Evolutionary conservation across 2,797 vertebrate species (phyloP).

Genomic region (Mionectes olivaceus): DNA sequence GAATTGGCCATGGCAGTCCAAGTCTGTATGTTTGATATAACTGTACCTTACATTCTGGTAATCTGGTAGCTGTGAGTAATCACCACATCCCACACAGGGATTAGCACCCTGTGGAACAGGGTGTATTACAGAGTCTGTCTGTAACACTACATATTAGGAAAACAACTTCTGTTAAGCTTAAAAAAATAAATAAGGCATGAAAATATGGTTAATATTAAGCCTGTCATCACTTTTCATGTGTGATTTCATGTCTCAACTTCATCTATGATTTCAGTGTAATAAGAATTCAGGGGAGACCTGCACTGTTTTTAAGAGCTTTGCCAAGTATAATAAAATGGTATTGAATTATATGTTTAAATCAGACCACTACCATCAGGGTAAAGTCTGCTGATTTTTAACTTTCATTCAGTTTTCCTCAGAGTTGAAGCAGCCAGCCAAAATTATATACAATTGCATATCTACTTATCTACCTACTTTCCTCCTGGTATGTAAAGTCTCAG

Average conservation of each 20-base stretch:
- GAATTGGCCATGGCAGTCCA: neutral
- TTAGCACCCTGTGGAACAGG: neutral
- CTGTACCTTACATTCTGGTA: constrained; percentile 11
- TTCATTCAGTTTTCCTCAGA: neutral
- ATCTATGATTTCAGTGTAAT: neutral
- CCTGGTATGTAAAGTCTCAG: neutral
- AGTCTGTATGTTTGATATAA: constrained; percentile 1
- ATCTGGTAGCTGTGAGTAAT: constrained; percentile 35
- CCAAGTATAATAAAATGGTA: neutral
- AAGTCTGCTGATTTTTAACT: neutral
- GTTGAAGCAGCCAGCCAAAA: neutral
- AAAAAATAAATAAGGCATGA: neutral
- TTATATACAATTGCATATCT: neutral
- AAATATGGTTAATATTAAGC: neutral
- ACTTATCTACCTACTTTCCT: neutral
- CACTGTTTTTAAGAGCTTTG: neutral
- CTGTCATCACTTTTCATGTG: neutral
- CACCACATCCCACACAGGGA: neutral
- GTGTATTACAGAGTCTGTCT: neutral
- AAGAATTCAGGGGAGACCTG: neutral
- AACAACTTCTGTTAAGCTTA: constrained; percentile 10
- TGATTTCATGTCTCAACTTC: neutral
- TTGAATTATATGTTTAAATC: neutral
- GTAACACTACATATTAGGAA: neutral
- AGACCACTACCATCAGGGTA: neutral